Evolutionary conservation across 2,797 vertebrate species (phyloP), one percentile per base, ranked within the genome.

Genomic region (Catharus ustulatus): DNA sequence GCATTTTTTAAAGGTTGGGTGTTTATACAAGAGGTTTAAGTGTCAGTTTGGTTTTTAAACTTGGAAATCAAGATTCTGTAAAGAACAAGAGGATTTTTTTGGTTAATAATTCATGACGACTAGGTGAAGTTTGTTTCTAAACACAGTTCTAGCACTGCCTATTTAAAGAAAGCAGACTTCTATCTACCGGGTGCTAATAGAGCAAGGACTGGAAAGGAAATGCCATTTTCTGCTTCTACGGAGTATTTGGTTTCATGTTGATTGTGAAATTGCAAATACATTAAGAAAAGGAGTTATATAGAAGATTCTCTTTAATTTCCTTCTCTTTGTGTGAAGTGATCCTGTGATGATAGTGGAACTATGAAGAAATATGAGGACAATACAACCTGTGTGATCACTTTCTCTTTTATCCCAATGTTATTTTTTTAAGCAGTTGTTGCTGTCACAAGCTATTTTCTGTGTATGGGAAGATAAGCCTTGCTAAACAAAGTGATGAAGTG

Each of bases 71-170:
- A 93, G 77, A 63, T 82, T 96, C 80, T 85, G 40, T 92, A 79
- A 97, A 93, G 95, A 97, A 84, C 64, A 82, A 67, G 82, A 94
- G 45, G 77, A 49, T 80, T 91, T 95, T 91, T 95, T 92, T 90
- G 83, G 92, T 96, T 95, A 97, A 97, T 97, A 97, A 97, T 98
- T 98, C 95, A 98, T 91, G 91, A 59, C 88, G 82, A n/a, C 61
- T 95, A 89, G 93, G 90, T 96, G 93, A 97, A 95, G 89, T 55
- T 95, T 83, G 30, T 87, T 87, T 87, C 38, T 71, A 94, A 95
- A 84, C 80, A 54, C 64, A 83, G 58, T 96, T 71, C 83, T 95
- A 91, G 96, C 89, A 80, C 66, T 80, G 48, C 90, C 92, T 97
- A 46, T 93, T 96, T 95, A 88, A 95, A 85, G 93, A 89, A 93